Evolutionary conservation across 2,888 invertebrate genomes (phyloP), one percentile per base, ranked within the genome.

Genomic region (Trichogramma dendrolimi): DNA sequence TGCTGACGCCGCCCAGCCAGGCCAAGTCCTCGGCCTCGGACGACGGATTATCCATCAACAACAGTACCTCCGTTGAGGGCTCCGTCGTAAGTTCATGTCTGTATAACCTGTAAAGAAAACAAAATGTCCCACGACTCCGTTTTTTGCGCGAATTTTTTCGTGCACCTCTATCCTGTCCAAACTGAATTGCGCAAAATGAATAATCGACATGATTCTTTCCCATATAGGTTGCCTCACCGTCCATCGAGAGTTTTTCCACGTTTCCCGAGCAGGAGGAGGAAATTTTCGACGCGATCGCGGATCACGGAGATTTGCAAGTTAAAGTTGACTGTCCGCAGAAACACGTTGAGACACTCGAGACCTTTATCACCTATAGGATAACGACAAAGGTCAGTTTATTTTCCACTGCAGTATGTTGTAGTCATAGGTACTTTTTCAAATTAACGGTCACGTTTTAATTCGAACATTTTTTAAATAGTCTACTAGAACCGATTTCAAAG

Each of bases 281-380:
- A 0, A 84, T 84, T 67, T 78, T 83, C 64, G 82, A 82, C 66
- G 8, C 27, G 27, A 5, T 54, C 5, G 74, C 81, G 68, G 84
- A 84, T 69, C 81, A 81, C 59, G 79, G 82, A 5, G 88, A 88
- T 73, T 75, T 88, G 11, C 85, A 85, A 74, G 84, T 88, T 4
- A 82, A 84, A 75, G 86, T 89, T 43, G 89, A 89, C 72, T 87
- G 85, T 78, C 89, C 89, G 5, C 88, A 89, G 71, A 89, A 89
- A 73, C 87, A 88, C 77, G 80, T 86, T 52, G 87, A 87, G 69
- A 85, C 87, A 0, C 80, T 89, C 71, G 89, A 89, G 73, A 87
- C 88, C 0, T 89, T 84, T 69, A 86, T 89, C 58, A 86, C 88
- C 53, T 89, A 88, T 72, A 80, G 87, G 56, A 83, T 89, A 44